Evolutionary conservation across 2,113 vertebrate species (phyloP).

Genomic region (Channa argus): DNA sequence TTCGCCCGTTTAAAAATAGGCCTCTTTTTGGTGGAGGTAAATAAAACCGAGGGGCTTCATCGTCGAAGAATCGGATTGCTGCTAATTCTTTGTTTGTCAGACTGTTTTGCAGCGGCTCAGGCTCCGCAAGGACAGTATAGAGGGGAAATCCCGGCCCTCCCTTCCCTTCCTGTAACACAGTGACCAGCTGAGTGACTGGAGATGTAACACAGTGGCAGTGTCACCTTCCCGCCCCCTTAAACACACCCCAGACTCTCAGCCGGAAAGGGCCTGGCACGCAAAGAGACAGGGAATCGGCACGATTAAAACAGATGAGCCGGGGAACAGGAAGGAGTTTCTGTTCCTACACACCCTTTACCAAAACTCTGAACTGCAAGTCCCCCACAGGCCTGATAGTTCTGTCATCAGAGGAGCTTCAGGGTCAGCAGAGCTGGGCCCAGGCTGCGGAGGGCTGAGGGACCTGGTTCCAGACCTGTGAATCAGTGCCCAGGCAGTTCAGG

Average conservation of each 20-base stretch:
- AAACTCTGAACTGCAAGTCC: slow-evolving; percentile 50
- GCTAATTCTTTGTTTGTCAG: not conserved
- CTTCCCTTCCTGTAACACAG: slow-evolving; percentile 62
- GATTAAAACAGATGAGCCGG: slow-evolving; percentile 42
- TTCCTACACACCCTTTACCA: slow-evolving; percentile 46
- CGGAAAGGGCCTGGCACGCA: slow-evolving; percentile 63
- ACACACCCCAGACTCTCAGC: slow-evolving; percentile 39
- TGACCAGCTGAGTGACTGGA: slow-evolving; percentile 25
- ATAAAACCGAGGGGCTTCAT: too few species aligned
- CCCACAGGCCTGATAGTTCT: slow-evolving; percentile 18
- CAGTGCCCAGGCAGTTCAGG: not conserved
- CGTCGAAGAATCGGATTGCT: not conserved
- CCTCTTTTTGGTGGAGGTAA: not conserved
- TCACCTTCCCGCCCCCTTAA: slow-evolving; percentile 1
- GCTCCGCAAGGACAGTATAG: slow-evolving; percentile 10
- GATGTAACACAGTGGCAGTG: slow-evolving; percentile 31
- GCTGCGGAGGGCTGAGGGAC: not conserved
- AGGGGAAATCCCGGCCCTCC: slow-evolving; percentile 60
- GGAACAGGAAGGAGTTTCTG: slow-evolving; percentile 65
- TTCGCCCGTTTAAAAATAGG: too few species aligned
- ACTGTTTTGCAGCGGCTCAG: slow-evolving; percentile 2
- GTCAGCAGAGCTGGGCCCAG: not conserved
- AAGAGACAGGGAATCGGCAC: slow-evolving; percentile 32
- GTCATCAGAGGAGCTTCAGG: slow-evolving; percentile 10
- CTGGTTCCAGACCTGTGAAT: not conserved